Conservation (phyloP, 2,888 invertebrate genomes). For the Orthosia incerta region DNA sequence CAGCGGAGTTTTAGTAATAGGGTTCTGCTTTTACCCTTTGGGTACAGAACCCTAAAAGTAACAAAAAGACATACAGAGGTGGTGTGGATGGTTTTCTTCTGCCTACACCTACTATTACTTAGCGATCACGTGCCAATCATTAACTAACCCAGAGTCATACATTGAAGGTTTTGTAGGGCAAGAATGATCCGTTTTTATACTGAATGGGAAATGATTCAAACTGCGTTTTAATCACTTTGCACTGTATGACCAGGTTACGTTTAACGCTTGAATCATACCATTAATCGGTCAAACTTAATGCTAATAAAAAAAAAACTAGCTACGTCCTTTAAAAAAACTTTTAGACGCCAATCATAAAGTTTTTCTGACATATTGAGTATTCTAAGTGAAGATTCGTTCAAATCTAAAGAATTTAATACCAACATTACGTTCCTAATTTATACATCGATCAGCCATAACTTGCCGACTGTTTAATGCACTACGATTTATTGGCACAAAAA, state of each 20-base stretch:
- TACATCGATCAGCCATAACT: background rate
- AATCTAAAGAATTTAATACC: background rate
- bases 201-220: background rate
- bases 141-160: background rate
- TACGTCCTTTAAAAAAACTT: too few species aligned
- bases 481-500: constrained; percentile 29
- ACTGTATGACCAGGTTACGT: too few species aligned
- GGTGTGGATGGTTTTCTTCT: too few species aligned
- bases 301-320: background rate
- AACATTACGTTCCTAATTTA: background rate
- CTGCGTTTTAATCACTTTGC: too few species aligned
- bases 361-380: background rate
- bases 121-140: background rate
- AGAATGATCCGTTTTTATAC: too few species aligned
- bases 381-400: background rate
- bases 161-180: too few species aligned
- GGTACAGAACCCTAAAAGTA: too few species aligned
- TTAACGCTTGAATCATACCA: constrained; percentile 9
- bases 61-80: too few species aligned
- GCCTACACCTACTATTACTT: too few species aligned
- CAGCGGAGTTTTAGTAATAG: too few species aligned
- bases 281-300: background rate
- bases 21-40: too few species aligned
- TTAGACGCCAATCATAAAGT: too few species aligned
- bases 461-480: background rate